phyloP scores from a whole-genome alignment of 2,113 vertebrate species.

The Ailurus styani region DNA sequence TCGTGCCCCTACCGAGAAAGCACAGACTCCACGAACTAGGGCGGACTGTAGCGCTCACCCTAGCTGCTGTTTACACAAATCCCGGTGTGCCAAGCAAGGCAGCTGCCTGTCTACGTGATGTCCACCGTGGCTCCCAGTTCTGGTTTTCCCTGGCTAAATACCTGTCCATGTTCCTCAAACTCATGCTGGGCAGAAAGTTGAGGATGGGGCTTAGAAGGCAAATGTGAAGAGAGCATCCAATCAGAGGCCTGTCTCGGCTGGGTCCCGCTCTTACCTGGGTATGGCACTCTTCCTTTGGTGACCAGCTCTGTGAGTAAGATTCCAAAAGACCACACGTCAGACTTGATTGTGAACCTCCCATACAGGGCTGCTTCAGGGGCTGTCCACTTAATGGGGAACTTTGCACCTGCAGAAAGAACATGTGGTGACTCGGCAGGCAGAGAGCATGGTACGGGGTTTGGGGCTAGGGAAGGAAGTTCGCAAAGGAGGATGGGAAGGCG shows the following conservation, averaged over 20 bases:
- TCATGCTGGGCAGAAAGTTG: background rate
- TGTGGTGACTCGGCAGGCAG: background rate
- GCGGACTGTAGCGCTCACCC: background rate
- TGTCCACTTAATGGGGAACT: conserved; percentile 99
- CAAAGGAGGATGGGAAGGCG: background rate
- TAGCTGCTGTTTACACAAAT: background rate
- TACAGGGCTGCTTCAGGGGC: conserved; percentile 96
- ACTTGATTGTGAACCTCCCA: conserved; percentile 98
- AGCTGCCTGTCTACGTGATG: background rate
- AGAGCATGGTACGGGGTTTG: fast-evolving
- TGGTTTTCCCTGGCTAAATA: background rate
- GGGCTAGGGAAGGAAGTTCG: background rate
- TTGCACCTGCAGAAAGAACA: conserved; percentile 87
- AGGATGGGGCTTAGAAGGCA: background rate
- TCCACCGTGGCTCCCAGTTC: background rate
- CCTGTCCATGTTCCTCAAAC: background rate
- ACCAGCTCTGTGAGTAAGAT: conserved; percentile 97
- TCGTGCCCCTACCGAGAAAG: background rate
- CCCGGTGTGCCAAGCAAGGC: background rate
- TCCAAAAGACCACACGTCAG: conserved; percentile 98
- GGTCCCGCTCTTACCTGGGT: conserved; percentile 90
- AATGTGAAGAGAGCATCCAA: background rate
- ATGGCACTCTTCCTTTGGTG: conserved; percentile 97
- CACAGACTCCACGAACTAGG: background rate
- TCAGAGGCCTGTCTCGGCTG: background rate